Evolutionary conservation across 2,888 invertebrate species (phyloP).

Genomic region (Diplolepis rosae): DNA sequence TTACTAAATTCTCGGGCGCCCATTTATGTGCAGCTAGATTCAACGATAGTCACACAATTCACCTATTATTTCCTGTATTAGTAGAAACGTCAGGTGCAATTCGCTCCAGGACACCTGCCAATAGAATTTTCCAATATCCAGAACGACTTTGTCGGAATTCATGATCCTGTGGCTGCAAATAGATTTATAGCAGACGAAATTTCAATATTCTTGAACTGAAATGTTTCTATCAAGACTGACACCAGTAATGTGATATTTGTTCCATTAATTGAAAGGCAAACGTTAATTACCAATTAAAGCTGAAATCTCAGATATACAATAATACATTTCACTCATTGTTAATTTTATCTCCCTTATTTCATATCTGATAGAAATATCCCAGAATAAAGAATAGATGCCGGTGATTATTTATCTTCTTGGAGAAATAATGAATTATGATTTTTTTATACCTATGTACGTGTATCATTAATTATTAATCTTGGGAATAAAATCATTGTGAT

Average conservation of each 20-base stretch:
- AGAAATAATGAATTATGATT: background rate
- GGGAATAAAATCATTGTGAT: background rate
- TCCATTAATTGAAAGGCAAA: background rate
- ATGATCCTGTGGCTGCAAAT: background rate
- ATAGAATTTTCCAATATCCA: background rate
- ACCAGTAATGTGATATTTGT: background rate
- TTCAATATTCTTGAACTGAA: background rate
- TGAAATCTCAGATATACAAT: background rate
- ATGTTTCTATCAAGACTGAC: background rate
- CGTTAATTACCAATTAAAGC: background rate
- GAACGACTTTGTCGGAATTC: background rate
- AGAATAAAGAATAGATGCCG: background rate
- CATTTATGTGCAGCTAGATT: background rate
- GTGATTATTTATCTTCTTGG: background rate
- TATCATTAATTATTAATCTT: constrained; percentile 8
- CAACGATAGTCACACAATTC: background rate
- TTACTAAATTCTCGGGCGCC: background rate
- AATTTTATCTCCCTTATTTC: background rate
- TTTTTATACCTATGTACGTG: too few species aligned
- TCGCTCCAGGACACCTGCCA: background rate
- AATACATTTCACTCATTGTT: background rate
- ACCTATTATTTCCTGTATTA: background rate
- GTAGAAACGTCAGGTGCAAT: background rate
- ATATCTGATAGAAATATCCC: background rate
- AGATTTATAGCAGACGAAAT: background rate